Evolutionary conservation across 1,140 invertebrate species (phyloP).

Genomic region (Ridgeia piscesae): DNA sequence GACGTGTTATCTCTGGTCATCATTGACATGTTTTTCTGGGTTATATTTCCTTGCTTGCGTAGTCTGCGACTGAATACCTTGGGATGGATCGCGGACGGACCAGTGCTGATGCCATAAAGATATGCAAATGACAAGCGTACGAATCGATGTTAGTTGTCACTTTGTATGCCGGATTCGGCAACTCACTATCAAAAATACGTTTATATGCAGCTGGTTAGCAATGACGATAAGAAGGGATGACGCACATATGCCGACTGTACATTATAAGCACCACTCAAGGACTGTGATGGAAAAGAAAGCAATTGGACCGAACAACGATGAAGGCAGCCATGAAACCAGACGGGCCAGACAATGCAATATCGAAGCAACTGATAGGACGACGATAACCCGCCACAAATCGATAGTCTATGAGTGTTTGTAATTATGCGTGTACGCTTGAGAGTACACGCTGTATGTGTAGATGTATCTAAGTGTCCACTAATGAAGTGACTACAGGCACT

Average conservation of each 20-base stretch:
- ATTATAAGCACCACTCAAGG: not conserved
- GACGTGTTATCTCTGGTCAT: not conserved
- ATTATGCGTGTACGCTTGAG: not conserved
- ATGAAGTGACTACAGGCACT: too few species aligned
- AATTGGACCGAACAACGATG: too few species aligned
- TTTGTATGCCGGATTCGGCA: not conserved
- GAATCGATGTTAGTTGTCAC: not conserved
- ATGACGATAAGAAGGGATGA: not conserved
- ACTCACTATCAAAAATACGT: not conserved
- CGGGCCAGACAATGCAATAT: too few species aligned
- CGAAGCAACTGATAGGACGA: too few species aligned
- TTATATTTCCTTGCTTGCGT: not conserved
- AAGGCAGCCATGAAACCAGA: too few species aligned
- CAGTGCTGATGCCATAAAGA: not conserved
- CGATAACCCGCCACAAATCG: too few species aligned
- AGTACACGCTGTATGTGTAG: too few species aligned
- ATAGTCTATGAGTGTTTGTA: not conserved
- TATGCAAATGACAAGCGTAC: not conserved
- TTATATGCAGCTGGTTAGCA: constrained; percentile 1
- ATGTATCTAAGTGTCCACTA: too few species aligned
- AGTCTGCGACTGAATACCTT: not conserved
- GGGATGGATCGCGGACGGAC: not conserved
- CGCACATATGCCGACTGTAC: not conserved
- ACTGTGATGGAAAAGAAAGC: not conserved
- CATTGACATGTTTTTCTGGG: not conserved